These are phyloP conservation scores for Perognathus longimembris DNA, from an alignment of 2,113 vertebrate species.

Conservation along the genomic window DNA sequence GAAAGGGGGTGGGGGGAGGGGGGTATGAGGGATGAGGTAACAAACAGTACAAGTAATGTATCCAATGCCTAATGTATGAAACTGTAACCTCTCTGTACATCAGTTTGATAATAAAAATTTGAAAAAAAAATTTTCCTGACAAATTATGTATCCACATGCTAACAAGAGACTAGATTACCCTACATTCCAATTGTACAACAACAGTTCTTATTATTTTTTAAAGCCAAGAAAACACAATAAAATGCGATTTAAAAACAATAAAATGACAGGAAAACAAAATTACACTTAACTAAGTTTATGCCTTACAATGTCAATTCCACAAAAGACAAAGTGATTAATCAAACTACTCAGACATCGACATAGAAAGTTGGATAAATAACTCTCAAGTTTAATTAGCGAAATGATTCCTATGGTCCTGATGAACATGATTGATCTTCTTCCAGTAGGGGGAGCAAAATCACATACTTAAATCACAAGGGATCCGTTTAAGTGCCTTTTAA, in stretches of 20 bases:
- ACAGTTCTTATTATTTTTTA: constrained; percentile 39
- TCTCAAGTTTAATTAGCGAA: not conserved
- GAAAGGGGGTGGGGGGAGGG: too few relatives aligned
- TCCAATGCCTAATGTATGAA: too few relatives aligned
- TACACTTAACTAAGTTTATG: not conserved
- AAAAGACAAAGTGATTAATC: not conserved
- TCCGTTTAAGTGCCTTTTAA: not conserved
- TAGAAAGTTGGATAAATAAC: not conserved
- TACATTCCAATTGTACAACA: constrained; percentile 12
- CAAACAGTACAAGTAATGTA: too few relatives aligned
- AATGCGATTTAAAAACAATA: not conserved
- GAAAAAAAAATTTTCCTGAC: constrained; percentile 30
- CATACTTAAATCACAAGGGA: constrained; percentile 29
- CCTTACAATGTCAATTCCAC: constrained; percentile 17
- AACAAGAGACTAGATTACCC: not conserved
- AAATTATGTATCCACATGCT: not conserved
- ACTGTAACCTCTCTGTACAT: too few relatives aligned
- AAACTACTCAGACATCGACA: constrained; percentile 19
- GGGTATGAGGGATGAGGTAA: too few relatives aligned
- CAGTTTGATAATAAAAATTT: too few relatives aligned
- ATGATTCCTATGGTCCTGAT: constrained; percentile 18
- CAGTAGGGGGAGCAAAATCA: constrained; percentile 76
- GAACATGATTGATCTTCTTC: constrained; percentile 44
- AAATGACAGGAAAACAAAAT: constrained; percentile 59
- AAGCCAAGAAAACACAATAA: constrained; percentile 39